Base-by-base conservation (phyloP, 2,888 invertebrate species). In the Dasypogon diadema region DNA sequence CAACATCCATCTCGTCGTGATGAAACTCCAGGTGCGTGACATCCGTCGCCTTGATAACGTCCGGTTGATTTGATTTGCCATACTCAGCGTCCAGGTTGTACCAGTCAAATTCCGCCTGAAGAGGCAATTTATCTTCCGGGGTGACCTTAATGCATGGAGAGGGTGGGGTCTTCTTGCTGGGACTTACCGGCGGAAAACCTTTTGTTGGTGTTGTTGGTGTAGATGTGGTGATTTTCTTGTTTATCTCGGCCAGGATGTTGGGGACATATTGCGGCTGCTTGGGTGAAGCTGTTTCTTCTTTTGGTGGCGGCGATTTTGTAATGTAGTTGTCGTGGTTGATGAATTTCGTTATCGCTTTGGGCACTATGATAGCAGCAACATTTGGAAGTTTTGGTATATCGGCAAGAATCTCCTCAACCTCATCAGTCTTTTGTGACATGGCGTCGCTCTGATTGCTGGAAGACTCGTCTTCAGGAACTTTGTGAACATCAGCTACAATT, bases 311-410 rank as follows among this genome's bases (percentile, higher is more conserved):
- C 8, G 63, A 77, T 51, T 80, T 80, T 30, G 76, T 79, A 22
- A 79, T 78, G 55, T 79, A 79, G 72, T 79, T 80, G 55, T 80
- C 80, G 26, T 79, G 77, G n/a, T 73, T 72, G 2, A 77, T 79
- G 30, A 75, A 79, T 63, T 80, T 81, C 3, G 79, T 74, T 24
- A 75, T 73, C 22, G 79, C 79, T 77, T 89, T 92, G 0, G 92
- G 91, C 77, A 91, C 91, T 76, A 92, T 90, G 74, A 92, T 92
- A 83, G 92, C 92, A 51, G 91, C 91, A 78, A 92, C 92, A 85
- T 91, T 92, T 46, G 92, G 92, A 82, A 92, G 88, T 86, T 91
- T 92, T 77, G 92, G 92, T 84, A 92, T 91, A 82, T 92, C 91
- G 77, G 85, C 84, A 78, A 86, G 85, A 79, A 85, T 84, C 80